Percentiles rank a stretch among this genome's conserved stretches.
phyloP scores from a whole-genome alignment of 2,888 invertebrate species.

The Andrena flavipes region DNA sequence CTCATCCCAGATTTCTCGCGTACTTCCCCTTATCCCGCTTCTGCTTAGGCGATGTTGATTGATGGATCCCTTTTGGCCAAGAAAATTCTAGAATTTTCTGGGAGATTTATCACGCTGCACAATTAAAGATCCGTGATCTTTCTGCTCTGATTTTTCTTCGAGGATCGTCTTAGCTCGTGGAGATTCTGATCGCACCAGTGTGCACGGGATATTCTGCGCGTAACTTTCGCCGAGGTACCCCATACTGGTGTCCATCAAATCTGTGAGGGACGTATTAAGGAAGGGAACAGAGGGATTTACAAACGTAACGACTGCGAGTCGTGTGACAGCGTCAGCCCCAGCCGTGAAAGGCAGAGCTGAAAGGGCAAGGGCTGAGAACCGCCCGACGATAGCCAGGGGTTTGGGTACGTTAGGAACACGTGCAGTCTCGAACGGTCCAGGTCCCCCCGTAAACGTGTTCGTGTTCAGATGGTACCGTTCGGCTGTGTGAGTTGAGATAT shows the following conservation, averaged over 20 bases:
- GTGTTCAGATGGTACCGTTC: constrained; percentile 78
- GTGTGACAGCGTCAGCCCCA: neutral
- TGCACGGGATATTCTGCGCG: neutral
- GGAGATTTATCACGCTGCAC: neutral
- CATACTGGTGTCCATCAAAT: neutral
- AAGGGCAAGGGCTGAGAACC: constrained; percentile 79
- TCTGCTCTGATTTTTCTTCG: neutral
- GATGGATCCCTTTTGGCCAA: neutral
- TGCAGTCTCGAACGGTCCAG: constrained; percentile 84
- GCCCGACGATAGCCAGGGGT: constrained; percentile 77
- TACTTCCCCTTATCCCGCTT: too few relatives aligned
- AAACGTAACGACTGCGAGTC: neutral
- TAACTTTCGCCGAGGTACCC: neutral
- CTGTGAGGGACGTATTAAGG: neutral
- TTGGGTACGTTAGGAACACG: constrained; percentile 84
- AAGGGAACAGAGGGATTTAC: neutral
- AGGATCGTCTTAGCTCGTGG: neutral
- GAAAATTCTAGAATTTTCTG: neutral
- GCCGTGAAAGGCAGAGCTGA: neutral
- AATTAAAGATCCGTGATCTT: neutral
- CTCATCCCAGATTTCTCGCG: constrained; percentile 11
- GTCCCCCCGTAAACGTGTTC: constrained; percentile 80
- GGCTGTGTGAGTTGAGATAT: constrained; percentile 81
- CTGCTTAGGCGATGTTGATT: neutral
- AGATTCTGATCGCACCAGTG: neutral